Evolutionary conservation across 2,113 vertebrate genomes (phyloP), one percentile per base, ranked within the genome.

Genomic region (Pseudonaja textilis): DNA sequence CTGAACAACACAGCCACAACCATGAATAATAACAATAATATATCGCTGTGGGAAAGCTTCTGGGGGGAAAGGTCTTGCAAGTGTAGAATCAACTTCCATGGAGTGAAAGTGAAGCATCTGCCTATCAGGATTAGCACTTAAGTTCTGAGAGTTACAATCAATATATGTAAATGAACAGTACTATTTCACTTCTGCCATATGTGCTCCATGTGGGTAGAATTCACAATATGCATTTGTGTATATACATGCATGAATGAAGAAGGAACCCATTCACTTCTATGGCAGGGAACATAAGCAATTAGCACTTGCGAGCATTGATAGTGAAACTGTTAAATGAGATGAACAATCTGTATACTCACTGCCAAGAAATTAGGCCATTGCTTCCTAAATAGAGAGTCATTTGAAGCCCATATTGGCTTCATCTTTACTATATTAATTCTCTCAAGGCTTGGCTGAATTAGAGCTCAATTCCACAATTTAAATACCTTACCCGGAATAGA

Each of bases 111-210:
- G 25, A 50, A 64, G 56, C 47, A 52, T 45, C 56, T 90, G 20
- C 50, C 12, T 61, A 10, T 59, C 74, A 42, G 42, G 55, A 50
- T 93, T 86, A 86, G 55, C 88, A 86, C 12, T 89, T 74, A 87
- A 87, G 34, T 42, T 10, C 69, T 52, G 91, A 90, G 4, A 34
- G 2, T 81, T 81, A 81, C 74, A 87, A 59, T 57, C 26, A 56
- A 59, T 52, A 20, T 47, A 61, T 92, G 74, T 50, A 88, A 56
- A 93, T 61, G 25, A 54, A 90, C 12, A 88, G 12, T 69, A 85
- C 87, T 94, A 74, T 64, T 81, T 93, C 88, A 89, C 85, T 69
- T 5, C 92, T 55, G 45, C 87, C 89, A 88, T 91, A 56, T 85
- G 56, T 34, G 25, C 92, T 93, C 92, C 85, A 89, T 26, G 54